Base-by-base conservation (phyloP, 2,888 invertebrate species). In the Parascotia fuliginaria region DNA sequence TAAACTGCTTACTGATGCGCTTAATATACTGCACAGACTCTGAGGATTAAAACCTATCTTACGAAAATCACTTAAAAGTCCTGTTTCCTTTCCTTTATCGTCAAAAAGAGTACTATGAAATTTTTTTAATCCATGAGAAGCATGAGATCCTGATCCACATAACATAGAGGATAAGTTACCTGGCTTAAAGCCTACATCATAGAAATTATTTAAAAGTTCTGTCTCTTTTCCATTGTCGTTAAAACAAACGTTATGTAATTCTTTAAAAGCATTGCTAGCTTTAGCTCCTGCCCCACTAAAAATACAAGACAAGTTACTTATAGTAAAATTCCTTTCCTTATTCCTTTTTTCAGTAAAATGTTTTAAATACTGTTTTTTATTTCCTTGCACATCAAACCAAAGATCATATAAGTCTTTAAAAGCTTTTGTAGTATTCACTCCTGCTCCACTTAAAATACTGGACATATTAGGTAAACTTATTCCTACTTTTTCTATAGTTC, bases 361-460 rank as follows among this genome's bases (percentile, higher is more conserved):
- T 19, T 19, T 19, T 19, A 19, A 19, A 19, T 19, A 5, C 19
- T 70, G 61, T 43, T 72, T 74, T 65, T 53, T 55, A 50, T 69
- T 72, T 64, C 74, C 78, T 60, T 37, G 37, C 32, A 62, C 57
- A 68, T 73, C 72, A 70, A 75, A 71, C 63, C 73, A 75, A 68
- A 70, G 2, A 19, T 19, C 19, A 19, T 19, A 19, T 19, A 19
- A 19, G 19, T 19, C 19, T 19, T 3, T 19, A 54, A 69, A 67
- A 46, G 46, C 54, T 55, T 41, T 29, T 43, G 60, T 29, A 65
- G 59, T 56, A 36, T 42, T 58, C 56, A 36, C 34, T 63, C 66
- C 60, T 63, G 66, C 54, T 63, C 48, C 42, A 65, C 46, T 54
- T 48, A 67, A 37, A 33, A 33, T 33, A 33, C 27, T 42, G 22